phyloP scores from a whole-genome alignment of 2,797 vertebrate genomes.

The Cyprinodon diabolis region DNA sequence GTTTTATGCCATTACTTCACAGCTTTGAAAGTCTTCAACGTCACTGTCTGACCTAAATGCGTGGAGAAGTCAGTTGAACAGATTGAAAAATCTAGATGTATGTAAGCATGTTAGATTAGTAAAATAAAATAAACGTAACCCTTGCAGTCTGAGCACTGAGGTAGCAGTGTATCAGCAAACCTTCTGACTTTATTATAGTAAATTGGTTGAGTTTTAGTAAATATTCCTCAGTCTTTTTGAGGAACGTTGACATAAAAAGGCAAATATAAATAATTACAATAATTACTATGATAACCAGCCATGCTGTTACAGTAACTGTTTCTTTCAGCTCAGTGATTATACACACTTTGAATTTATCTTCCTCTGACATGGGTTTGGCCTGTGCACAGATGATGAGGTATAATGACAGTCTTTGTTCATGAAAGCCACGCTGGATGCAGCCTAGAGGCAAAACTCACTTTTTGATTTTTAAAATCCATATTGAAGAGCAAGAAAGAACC shows the following conservation, averaged over 20 bases:
- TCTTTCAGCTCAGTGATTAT: conserved; percentile 78
- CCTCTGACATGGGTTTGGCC: conserved; percentile 63
- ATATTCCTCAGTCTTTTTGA: neutral
- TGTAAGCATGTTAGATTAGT: neutral
- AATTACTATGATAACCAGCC: neutral
- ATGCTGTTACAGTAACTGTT: conserved; percentile 1
- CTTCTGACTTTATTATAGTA: neutral
- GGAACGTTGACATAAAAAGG: neutral
- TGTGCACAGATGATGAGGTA: conserved; percentile 67
- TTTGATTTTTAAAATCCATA: conserved; percentile 76
- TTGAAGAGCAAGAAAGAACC: conserved; percentile 42
- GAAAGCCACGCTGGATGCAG: conserved; percentile 75
- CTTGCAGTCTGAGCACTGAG: too few species aligned
- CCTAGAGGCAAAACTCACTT: conserved; percentile 86
- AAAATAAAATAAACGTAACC: neutral
- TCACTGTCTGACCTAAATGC: neutral
- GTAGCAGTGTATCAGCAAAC: neutral
- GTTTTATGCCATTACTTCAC: too few species aligned
- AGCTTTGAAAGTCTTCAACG: too few species aligned
- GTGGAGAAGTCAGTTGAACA: neutral
- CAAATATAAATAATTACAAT: neutral
- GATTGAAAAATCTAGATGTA: neutral
- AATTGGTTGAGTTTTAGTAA: neutral
- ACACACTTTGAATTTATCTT: conserved; percentile 57
- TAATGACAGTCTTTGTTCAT: conserved; percentile 80